Conservation (phyloP, 2,888 invertebrate genomes). For the Pristionchus maxplancki region DNA sequence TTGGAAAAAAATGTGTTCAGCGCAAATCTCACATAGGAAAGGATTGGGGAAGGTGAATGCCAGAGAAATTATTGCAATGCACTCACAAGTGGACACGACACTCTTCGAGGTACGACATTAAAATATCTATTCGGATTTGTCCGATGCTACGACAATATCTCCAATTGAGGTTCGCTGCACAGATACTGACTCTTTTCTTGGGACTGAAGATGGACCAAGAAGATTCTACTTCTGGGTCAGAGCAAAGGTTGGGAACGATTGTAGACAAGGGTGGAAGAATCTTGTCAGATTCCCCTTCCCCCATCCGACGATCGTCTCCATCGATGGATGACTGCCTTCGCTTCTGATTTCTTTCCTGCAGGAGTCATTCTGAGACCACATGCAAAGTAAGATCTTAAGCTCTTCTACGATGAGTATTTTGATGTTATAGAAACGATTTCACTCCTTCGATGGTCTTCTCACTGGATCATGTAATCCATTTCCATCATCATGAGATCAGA, state of each 20-base stretch:
- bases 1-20: neutral
- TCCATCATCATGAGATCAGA: slow-evolving; percentile 65
- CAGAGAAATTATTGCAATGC: neutral
- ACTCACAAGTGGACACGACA: slow-evolving; percentile 8
- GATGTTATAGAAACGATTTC: slow-evolving; percentile 61
- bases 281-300: neutral
- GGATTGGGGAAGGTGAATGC: neutral
- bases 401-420: neutral
- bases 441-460: slow-evolving; percentile 72
- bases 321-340: slow-evolving; percentile 47
- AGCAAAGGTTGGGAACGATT: neutral
- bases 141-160: neutral
- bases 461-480: slow-evolving; percentile 73
- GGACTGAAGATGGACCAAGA: neutral
- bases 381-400: neutral
- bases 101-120: neutral
- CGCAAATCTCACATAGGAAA: neutral
- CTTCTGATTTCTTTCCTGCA: slow-evolving; percentile 43
- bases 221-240: slow-evolving; percentile 46
- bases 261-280: neutral
- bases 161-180: slow-evolving; percentile 38
- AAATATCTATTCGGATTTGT: neutral
- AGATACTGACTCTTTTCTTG: slow-evolving; percentile 22
- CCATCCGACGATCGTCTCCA: slow-evolving; percentile 35
- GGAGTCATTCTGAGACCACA: slow-evolving; percentile 39